Evolutionary conservation across 2,888 invertebrate genomes (phyloP), one percentile per base, ranked within the genome.

Genomic region (Pachymerium ferrugineum): DNA sequence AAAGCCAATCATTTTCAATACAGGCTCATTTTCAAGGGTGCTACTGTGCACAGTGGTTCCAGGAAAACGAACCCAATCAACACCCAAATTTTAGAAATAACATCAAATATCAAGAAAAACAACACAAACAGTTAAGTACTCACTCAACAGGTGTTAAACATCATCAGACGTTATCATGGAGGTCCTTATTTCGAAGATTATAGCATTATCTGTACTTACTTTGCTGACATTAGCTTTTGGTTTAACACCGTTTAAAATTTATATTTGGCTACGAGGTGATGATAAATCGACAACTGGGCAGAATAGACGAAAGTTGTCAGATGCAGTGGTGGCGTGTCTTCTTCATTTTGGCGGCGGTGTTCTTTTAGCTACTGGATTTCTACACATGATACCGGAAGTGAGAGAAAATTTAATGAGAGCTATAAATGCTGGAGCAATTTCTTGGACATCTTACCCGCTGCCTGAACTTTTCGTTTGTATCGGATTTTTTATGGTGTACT

Each of bases 291-390:
- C n/a, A 14, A 72, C 12, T n/a, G 29, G 12, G 8, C 87, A 89
- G 42, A 87, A 84, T 78, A 87, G 86, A 81, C 77, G 85, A 87
- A 35, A 70, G 54, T 31, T 33, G 54, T 72, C 67, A 14, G 79
- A 79, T 22, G 71, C 75, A 0, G 80, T 91, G 1, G 84, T 90
- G 0, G 91, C 87, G 79, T 83, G 89, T 19, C 82, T 91, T 28
- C 83, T 93, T 25, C 89, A 90, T n/a, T 89, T 92, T 77, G 93
- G 92, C 16, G 93, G 92, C n/a, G 93, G 93, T 10, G 92, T 93
- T 0, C 83, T 93, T 19, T 83, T 93, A 42, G 89, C 89, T 76
- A 93, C 93, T 1, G 92, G 92, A 3, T 92, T 93, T 80, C 82
- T 92, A 77, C 93, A 93, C 79, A 84, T 93, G 78, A 83, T 92